Percentiles rank a stretch among this genome's conserved stretches.
These are phyloP conservation scores for Cryptocephalus primarius DNA, from an alignment of 2,888 invertebrate species.

Conservation along the genomic window DNA sequence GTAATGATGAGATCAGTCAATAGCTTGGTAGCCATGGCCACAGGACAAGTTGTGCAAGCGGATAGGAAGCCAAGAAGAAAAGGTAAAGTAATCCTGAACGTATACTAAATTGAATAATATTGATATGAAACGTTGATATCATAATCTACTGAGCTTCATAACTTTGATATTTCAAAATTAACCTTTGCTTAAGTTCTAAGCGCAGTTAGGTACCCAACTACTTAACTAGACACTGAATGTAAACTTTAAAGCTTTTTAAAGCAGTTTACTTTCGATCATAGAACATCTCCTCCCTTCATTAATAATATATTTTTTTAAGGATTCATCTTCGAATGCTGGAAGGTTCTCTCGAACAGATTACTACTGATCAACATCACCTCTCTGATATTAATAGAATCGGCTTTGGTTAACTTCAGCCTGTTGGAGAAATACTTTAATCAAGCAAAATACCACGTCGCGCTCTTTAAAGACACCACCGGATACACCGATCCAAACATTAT, in stretches of 20 bases:
- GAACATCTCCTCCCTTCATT: no score
- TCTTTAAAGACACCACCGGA: conserved; percentile 37
- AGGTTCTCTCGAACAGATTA: conserved; percentile 43
- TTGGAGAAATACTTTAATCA: conserved; percentile 48
- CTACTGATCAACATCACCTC: conserved; percentile 43
- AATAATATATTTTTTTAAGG: conserved; percentile 17
- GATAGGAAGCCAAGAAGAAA: no score
- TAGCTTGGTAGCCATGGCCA: conserved; percentile 40
- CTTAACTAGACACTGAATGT: no score
- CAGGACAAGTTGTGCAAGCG: conserved; percentile 13
- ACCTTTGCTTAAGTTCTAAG: no score
- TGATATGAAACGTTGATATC: no score
- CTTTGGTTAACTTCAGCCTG: conserved; percentile 42
- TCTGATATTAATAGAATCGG: conserved; percentile 41
- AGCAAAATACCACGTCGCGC: conserved; percentile 46
- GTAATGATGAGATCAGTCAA: conserved; percentile 46
- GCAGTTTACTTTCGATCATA: no score
- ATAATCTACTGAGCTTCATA: no score
- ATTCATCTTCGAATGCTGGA: conserved; percentile 38
- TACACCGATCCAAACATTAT: conserved; percentile 44
- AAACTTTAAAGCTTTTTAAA: no score
- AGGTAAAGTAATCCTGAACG: no score
- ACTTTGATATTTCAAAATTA: no score
- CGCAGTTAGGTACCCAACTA: no score
- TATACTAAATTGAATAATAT: no score